Conservation (phyloP, 1,140 invertebrate species). For the Drosophila mauritiana region DNA sequence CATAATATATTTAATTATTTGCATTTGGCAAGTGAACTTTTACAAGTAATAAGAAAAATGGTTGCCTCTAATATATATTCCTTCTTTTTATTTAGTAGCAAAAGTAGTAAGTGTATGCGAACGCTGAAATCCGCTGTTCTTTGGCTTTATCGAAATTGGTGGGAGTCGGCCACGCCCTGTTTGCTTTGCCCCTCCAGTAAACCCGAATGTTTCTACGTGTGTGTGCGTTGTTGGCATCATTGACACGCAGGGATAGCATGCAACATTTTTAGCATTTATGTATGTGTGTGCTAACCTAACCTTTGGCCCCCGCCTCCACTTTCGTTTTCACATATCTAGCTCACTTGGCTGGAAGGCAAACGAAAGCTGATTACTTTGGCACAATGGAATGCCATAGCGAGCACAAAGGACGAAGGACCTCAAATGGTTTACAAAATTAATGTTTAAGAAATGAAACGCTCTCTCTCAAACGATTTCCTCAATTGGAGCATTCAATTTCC, state of each 20-base stretch:
- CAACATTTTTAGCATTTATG: constrained; percentile 40
- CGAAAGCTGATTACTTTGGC: constrained; percentile 34
- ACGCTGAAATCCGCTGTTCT: background rate
- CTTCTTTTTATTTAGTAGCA: no score
- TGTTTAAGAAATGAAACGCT: background rate
- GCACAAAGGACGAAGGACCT: constrained; percentile 4
- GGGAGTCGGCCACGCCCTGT: constrained; percentile 3
- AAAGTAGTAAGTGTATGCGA: background rate
- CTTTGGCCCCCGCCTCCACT: background rate
- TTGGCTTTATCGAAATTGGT: constrained; percentile 2
- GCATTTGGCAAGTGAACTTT: background rate
- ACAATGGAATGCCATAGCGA: constrained; percentile 22
- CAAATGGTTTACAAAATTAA: constrained; percentile 1
- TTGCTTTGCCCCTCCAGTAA: background rate
- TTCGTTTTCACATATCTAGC: constrained; percentile 25
- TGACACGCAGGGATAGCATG: constrained; percentile 49
- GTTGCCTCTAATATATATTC: no score
- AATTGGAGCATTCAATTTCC: background rate
- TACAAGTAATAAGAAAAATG: no score
- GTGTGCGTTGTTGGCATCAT: constrained; percentile 11
- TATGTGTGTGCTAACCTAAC: background rate
- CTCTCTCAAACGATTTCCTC: background rate
- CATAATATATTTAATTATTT: background rate
- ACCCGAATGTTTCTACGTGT: background rate
- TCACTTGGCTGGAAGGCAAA: constrained; percentile 26